A percentile compares a stretch with the other conserved stretches of the same genome.
These are phyloP conservation scores for Lasioglossum lativentre DNA, from an alignment of 2,888 invertebrate genomes.

Conservation along the genomic window DNA sequence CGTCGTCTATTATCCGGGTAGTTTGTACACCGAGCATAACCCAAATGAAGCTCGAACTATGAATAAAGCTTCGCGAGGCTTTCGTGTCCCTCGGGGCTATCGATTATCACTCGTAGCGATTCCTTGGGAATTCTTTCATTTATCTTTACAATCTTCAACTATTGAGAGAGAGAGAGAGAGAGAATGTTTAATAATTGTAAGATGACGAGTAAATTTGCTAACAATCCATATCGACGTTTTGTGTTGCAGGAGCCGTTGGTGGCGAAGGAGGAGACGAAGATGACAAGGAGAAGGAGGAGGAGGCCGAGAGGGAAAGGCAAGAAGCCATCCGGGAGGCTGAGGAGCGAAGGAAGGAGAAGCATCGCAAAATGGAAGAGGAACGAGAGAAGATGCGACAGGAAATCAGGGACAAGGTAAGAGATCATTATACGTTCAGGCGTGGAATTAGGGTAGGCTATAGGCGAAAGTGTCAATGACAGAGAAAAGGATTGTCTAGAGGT, in stretches of 20 bases:
- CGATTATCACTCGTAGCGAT: background rate
- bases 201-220: background rate
- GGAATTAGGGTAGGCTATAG: background rate
- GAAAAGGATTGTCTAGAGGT: background rate
- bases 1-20: conserved; percentile 47
- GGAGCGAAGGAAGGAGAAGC: conserved; percentile 99
- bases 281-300: conserved; percentile 99
- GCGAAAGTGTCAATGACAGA: background rate
- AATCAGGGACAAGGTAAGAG: conserved; percentile 97
- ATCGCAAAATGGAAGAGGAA: conserved; percentile 99
- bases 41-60: conserved; percentile 9
- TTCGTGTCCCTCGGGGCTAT: background rate
- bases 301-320: conserved; percentile 98
- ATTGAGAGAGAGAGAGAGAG: background rate
- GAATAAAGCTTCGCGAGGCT: conserved; percentile 2
- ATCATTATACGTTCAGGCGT: background rate
- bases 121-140: background rate
- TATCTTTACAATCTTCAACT: background rate
- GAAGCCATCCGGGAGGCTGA: conserved; percentile 99
- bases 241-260: conserved; percentile 92
- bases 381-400: conserved; percentile 99
- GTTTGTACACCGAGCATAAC: conserved; percentile 40
- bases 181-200: background rate
- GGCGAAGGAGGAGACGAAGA: conserved; percentile 96
- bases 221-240: background rate